Conservation (phyloP, 2,113 vertebrate genomes). For the Gallinago paraguaiae region DNA sequence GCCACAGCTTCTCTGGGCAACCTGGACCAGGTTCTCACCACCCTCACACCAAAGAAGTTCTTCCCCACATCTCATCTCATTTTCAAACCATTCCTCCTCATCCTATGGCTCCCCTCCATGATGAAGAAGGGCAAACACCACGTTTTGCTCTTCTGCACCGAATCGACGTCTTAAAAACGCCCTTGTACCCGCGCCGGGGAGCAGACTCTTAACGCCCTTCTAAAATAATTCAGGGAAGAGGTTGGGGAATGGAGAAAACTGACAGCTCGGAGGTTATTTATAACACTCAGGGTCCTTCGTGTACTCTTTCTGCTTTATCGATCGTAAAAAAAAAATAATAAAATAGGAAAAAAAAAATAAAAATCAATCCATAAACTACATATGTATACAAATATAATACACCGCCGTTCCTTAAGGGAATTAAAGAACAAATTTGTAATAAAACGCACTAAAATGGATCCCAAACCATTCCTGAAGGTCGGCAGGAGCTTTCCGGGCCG, state of each 20-base stretch:
- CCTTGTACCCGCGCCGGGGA: not conserved
- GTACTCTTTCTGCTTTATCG: not conserved
- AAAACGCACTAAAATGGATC: not conserved
- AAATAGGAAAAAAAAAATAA: not conserved
- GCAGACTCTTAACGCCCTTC: not conserved
- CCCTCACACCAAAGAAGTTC: too few species aligned
- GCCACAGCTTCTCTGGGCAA: too few species aligned
- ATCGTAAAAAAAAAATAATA: not conserved
- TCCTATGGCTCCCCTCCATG: too few species aligned
- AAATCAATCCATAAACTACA: not conserved
- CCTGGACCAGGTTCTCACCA: too few species aligned
- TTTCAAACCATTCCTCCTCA: too few species aligned
- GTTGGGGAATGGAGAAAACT: not conserved
- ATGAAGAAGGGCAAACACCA: not conserved
- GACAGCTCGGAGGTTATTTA: not conserved
- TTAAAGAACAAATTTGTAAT: not conserved
- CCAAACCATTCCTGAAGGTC: not conserved
- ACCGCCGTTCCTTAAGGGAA: not conserved
- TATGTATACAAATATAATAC: not conserved
- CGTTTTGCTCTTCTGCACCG: not conserved
- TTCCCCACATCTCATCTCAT: too few species aligned
- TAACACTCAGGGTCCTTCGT: not conserved
- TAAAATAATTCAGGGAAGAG: not conserved
- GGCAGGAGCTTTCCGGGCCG: rapidly evolving
- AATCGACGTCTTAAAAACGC: not conserved